Conservation (phyloP, 2,888 invertebrate genomes). For the Heteromurus nitidus region DNA sequence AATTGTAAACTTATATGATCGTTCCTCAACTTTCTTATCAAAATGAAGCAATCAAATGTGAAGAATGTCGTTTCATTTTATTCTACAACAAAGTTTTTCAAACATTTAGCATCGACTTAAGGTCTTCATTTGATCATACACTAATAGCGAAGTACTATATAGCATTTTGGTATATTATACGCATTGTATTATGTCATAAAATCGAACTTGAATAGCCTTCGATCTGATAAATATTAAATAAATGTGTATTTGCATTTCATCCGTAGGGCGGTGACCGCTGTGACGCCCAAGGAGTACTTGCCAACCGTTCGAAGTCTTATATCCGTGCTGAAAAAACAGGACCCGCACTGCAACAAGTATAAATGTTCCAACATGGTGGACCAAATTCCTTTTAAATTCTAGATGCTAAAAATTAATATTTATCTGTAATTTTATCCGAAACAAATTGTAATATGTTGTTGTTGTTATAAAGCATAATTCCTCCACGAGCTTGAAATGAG, state of each 20-base stretch:
- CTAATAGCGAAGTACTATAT: too few relatives aligned
- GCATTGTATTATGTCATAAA: too few relatives aligned
- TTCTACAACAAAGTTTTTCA: too few relatives aligned
- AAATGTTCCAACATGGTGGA: conserved; percentile 23
- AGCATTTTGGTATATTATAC: too few relatives aligned
- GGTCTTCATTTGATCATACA: neutral
- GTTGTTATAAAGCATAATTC: too few relatives aligned
- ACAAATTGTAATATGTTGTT: neutral
- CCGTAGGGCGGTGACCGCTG: conserved; percentile 34
- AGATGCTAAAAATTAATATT: neutral
- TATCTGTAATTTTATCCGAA: neutral
- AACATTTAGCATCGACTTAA: neutral
- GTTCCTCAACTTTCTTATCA: conserved; percentile 12
- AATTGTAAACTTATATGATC: too few relatives aligned
- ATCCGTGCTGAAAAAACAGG: conserved; percentile 8
- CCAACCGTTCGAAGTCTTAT: conserved; percentile 14
- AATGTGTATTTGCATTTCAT: neutral
- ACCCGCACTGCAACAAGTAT: conserved; percentile 28
- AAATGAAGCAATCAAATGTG: conserved; percentile 18
- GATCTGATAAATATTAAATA: too few relatives aligned
- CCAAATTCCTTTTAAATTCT: conserved; percentile 5
- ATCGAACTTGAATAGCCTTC: too few relatives aligned
- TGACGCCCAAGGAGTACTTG: conserved; percentile 48
- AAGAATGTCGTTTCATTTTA: conserved; percentile 13
- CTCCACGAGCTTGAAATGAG: too few relatives aligned